Conservation (phyloP, 2,797 vertebrate genomes). For the Hemibagrus guttatus region DNA sequence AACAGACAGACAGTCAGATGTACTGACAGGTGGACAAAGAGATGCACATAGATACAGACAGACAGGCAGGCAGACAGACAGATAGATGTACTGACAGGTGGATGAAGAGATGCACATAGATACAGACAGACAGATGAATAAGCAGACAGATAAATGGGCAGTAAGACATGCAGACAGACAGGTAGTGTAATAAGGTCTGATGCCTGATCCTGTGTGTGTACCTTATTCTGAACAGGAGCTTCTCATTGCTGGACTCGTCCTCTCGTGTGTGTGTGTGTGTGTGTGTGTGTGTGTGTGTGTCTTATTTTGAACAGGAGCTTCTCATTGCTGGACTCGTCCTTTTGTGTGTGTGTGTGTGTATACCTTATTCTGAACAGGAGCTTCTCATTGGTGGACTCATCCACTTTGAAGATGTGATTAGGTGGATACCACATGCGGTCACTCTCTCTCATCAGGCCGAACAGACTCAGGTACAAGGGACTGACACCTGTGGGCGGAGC, state of each 20-base stretch:
- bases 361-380: slow-evolving; percentile 89
- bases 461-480: slow-evolving; percentile 86
- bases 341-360: neutral
- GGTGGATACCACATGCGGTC: slow-evolving; percentile 90
- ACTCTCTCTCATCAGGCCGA: slow-evolving; percentile 87
- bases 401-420: slow-evolving; percentile 88
- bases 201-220: slow-evolving; percentile 45
- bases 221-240: slow-evolving; percentile 87
- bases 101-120: neutral
- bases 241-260: slow-evolving; percentile 75
- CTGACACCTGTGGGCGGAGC: slow-evolving; percentile 77
- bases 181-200: neutral
- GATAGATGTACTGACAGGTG: neutral
- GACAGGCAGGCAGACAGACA: neutral
- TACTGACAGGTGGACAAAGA: neutral
- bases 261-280: too few relatives aligned
- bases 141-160: neutral
- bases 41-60: neutral
- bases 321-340: too few relatives aligned
- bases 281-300: too few relatives aligned
- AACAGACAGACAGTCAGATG: neutral
- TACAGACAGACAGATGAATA: neutral
- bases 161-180: neutral
- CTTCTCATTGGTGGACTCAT: slow-evolving; percentile 74
- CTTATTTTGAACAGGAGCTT: too few relatives aligned